These are phyloP conservation scores for Dysidea cf. avara DNA, from an alignment of 37 sponge, comb jelly and placozoan genomes.

Conservation along the genomic window DNA sequence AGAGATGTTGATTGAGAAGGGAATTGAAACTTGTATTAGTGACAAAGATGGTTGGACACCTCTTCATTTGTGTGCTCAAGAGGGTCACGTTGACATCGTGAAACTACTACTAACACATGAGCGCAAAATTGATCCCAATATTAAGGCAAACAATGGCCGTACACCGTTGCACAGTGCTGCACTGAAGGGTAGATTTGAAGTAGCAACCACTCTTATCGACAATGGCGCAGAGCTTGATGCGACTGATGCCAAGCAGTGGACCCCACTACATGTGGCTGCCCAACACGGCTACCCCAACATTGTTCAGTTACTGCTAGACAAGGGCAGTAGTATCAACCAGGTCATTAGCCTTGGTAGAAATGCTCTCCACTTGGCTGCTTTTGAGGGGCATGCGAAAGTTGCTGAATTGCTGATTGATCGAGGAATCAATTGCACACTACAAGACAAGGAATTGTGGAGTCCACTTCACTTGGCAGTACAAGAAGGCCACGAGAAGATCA, in stretches of 20 bases:
- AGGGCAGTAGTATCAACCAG: slow-evolving; percentile 46
- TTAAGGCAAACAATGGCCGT: slow-evolving; percentile 65
- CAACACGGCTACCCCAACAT: slow-evolving; percentile 68
- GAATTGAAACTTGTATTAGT: slow-evolving; percentile 4
- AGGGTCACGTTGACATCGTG: slow-evolving; percentile 73
- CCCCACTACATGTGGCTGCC: slow-evolving; percentile 71
- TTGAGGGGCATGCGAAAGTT: slow-evolving; percentile 63
- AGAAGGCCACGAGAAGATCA: slow-evolving; percentile 66
- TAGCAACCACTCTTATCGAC: slow-evolving; percentile 32
- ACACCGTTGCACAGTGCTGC: slow-evolving; percentile 82
- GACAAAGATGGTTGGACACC: slow-evolving; percentile 87
- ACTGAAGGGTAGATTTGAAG: slow-evolving; percentile 51
- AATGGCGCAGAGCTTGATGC: slow-evolving; percentile 38
- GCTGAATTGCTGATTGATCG: slow-evolving; percentile 53
- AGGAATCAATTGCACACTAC: slow-evolving; percentile 43
- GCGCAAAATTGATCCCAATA: slow-evolving; percentile 24
- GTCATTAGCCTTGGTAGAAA: slow-evolving; percentile 67
- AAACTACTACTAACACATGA: slow-evolving; percentile 20
- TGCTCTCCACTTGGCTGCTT: slow-evolving; percentile 72
- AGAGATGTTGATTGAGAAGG: slow-evolving; percentile 42
- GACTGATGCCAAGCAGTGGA: slow-evolving; percentile 66
- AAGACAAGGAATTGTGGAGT: slow-evolving; percentile 82
- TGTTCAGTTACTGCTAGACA: slow-evolving; percentile 44
- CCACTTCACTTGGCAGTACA: slow-evolving; percentile 79
- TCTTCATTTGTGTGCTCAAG: slow-evolving; percentile 78